A percentile compares a stretch with the other conserved stretches of the same genome.
Conservation (phyloP, 2,888 invertebrate species). For the Thecocarcelia acutangulata region DNA sequence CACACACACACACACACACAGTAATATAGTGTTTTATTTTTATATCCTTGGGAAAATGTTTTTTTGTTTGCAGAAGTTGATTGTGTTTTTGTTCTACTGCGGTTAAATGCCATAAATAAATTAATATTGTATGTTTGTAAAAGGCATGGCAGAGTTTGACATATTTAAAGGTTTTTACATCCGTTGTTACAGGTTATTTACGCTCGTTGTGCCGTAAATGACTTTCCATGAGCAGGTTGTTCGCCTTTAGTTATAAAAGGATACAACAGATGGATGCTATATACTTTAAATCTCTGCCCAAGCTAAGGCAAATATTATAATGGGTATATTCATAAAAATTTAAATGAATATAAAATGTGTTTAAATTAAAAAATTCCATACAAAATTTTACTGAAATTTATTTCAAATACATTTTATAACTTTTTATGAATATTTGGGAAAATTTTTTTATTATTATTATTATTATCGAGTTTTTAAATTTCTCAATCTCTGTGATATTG, state of each 20-base stretch:
- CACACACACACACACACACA: neutral
- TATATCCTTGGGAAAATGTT: conserved; percentile 66
- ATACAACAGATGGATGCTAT: conserved; percentile 45
- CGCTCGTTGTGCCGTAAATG: neutral
- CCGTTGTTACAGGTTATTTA: conserved; percentile 38
- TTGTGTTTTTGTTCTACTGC: conserved; percentile 51
- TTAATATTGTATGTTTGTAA: conserved; percentile 33
- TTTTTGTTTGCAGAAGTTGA: conserved; percentile 8
- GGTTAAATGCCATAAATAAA: conserved; percentile 57
- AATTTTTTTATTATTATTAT: no score
- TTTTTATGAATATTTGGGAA: no score
- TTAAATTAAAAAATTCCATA: no score
- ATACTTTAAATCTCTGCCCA: no score
- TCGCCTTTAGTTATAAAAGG: conserved; percentile 1
- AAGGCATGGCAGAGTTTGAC: conserved; percentile 43
- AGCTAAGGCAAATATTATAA: no score
- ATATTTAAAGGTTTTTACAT: conserved; percentile 58
- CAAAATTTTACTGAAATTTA: no score
- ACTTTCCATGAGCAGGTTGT: conserved; percentile 48
- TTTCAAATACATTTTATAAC: no score
- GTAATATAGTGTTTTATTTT: conserved; percentile 58
- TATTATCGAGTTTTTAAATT: no score
- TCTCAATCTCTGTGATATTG: no score
- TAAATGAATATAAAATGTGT: no score
- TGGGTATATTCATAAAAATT: no score